Conservation (phyloP, 1,140 invertebrate genomes). For the Anadara kagoshimensis region DNA sequence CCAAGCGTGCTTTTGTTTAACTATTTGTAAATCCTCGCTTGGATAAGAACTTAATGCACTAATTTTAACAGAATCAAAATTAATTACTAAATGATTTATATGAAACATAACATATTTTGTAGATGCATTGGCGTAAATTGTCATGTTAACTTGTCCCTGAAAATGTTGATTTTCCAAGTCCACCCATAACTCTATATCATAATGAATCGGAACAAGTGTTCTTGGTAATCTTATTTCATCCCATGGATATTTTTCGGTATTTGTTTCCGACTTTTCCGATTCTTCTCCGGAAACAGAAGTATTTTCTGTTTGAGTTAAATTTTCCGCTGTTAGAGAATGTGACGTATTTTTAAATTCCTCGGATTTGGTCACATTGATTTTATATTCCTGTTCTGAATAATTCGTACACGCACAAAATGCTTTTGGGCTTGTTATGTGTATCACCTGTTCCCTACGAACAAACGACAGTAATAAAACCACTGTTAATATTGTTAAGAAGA, state of each 20-base stretch:
- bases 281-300: neutral
- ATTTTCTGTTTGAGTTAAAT: conserved; percentile 5
- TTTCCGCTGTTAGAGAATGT: neutral
- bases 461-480: conserved; percentile 18
- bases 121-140: conserved; percentile 24
- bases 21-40: conserved; percentile 19
- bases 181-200: conserved; percentile 48
- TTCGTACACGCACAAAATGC: neutral
- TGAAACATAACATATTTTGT: conserved; percentile 58
- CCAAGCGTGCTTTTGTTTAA: conserved; percentile 26
- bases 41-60: neutral
- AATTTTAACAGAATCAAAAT: conserved; percentile 1
- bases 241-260: conserved; percentile 32
- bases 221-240: conserved; percentile 50
- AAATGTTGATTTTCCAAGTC: conserved; percentile 51
- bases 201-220: conserved; percentile 48
- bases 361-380: conserved; percentile 2
- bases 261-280: neutral
- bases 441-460: conserved; percentile 6
- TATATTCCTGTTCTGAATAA: neutral
- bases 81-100: conserved; percentile 12
- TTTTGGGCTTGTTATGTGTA: neutral
- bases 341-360: conserved; percentile 15
- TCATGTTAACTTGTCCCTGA: conserved; percentile 51
- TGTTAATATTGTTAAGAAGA: conserved; percentile 3